phyloP scores from a whole-genome alignment of 2,797 vertebrate genomes.

The Lacerta agilis region DNA sequence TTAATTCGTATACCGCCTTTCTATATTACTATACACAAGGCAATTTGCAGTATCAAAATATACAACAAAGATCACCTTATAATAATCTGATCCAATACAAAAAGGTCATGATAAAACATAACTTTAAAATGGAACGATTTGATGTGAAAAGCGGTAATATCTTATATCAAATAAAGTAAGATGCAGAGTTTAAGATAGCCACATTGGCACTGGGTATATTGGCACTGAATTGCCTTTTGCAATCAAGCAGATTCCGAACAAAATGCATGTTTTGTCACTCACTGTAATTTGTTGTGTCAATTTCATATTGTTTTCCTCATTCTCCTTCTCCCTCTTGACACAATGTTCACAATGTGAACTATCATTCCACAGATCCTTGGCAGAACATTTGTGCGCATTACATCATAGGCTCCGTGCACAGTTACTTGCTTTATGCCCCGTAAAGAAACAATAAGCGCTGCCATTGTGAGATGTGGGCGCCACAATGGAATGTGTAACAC shows the following conservation, averaged over 20 bases:
- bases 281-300: neutral
- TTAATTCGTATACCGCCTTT: too few relatives aligned
- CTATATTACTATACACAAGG: too few relatives aligned
- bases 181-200: neutral
- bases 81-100: too few relatives aligned
- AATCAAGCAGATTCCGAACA: constrained; percentile 35
- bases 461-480: constrained; percentile 75
- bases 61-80: too few relatives aligned
- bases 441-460: constrained; percentile 65
- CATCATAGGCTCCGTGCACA: constrained; percentile 77
- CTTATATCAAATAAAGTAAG: too few relatives aligned
- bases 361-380: constrained; percentile 64
- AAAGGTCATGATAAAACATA: too few relatives aligned
- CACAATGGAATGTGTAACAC: constrained; percentile 70
- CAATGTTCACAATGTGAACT: constrained; percentile 64
- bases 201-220: neutral
- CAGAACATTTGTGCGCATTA: constrained; percentile 79
- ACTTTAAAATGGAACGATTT: too few relatives aligned
- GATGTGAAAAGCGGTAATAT: too few relatives aligned
- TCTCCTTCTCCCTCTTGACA: constrained; percentile 33
- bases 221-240: neutral
- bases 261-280: constrained; percentile 54
- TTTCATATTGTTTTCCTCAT: constrained; percentile 54
- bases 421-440: constrained; percentile 71
- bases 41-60: too few relatives aligned